Evolutionary conservation across 2,113 vertebrate species (phyloP), one percentile per base, ranked within the genome.

Genomic region (Conger conger): DNA sequence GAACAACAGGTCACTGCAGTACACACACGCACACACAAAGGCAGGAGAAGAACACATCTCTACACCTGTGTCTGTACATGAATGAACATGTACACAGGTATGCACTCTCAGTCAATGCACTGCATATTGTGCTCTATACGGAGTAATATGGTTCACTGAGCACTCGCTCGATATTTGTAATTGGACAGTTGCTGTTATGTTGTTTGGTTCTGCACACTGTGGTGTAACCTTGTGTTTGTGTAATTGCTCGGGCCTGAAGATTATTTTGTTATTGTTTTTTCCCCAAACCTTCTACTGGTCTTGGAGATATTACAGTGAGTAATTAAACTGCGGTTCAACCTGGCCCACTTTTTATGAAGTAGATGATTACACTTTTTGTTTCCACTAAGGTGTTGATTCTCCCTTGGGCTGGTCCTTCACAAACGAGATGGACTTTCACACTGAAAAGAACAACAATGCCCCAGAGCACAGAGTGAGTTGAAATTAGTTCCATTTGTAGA

Each of bases 391-490:
- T 33, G 11, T 20, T 36, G 2, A 86, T 78, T 87, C 78, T 1
- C 84, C 91, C 87, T 37, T 88, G 99, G 98, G 96, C 2, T 96
- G 93, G 92, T 95, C 94, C 37, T 93, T 96, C 54, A 95, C 97
- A 80, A 93, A 88, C 76, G 97, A 97, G 82, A 91, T 95, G 37
- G 93, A 96, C 80, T 97, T 96, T 16, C 87, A 95, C 30, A 90
- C 93, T 33, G 90, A 95, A 88, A 89, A 90, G 79, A 93, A 94
- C 86, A 92, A 87, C 0, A 94, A 90, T 37, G 92, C 95, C 84
- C 90, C 94, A 87, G 97, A 97, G 88, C 95, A 96, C 87, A 95
- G 93, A 94, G 98, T 99, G 91, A 93, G 96, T 80, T 79, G 4
- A 42, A 0, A 20, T 73, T 5, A 17, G 4, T 53, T 37, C 60